phyloP scores from a whole-genome alignment of 92 coral and sea anemone genomes.

The Zoanthus solanderi region DNA sequence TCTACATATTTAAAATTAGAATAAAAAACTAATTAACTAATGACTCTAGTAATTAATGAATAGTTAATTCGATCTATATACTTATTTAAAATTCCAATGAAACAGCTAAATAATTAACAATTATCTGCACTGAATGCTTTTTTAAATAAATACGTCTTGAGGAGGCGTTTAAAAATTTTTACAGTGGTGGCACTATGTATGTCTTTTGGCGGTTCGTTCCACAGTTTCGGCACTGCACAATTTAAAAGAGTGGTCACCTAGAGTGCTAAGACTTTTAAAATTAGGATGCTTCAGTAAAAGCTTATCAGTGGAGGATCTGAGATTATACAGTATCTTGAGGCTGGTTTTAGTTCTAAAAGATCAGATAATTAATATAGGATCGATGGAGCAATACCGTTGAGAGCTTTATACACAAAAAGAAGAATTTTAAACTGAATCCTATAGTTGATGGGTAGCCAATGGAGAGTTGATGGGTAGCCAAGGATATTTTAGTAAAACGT shows the following conservation, averaged over 20 bases:
- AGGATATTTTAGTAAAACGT: too few relatives aligned
- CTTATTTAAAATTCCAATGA: too few relatives aligned
- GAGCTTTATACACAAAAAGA: slow-evolving; percentile 30
- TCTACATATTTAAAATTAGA: too few relatives aligned
- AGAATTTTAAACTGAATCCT: slow-evolving; percentile 47
- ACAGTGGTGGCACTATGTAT: slow-evolving; percentile 46
- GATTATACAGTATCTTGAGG: slow-evolving; percentile 26
- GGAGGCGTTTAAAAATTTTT: slow-evolving; percentile 14
- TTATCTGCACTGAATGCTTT: background rate
- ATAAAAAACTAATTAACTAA: too few relatives aligned
- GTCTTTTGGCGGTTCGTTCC: slow-evolving; percentile 39
- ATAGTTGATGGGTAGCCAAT: slow-evolving; percentile 47
- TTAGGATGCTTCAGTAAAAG: slow-evolving; percentile 35
- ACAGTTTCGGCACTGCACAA: slow-evolving; percentile 53
- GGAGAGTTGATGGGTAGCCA: background rate
- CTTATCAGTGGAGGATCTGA: slow-evolving; percentile 17
- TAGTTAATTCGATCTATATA: too few relatives aligned
- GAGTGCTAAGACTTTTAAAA: slow-evolving; percentile 50
- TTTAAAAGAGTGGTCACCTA: slow-evolving; percentile 42
- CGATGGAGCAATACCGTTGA: slow-evolving; percentile 37
- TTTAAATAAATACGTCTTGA: background rate
- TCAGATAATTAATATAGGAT: slow-evolving; percentile 33
- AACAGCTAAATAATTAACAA: too few relatives aligned
- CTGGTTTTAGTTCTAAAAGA: slow-evolving; percentile 42
- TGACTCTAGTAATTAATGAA: too few relatives aligned